These are phyloP conservation scores for Sylvia atricapilla DNA, from an alignment of 2,113 vertebrate genomes.

Conservation along the genomic window DNA sequence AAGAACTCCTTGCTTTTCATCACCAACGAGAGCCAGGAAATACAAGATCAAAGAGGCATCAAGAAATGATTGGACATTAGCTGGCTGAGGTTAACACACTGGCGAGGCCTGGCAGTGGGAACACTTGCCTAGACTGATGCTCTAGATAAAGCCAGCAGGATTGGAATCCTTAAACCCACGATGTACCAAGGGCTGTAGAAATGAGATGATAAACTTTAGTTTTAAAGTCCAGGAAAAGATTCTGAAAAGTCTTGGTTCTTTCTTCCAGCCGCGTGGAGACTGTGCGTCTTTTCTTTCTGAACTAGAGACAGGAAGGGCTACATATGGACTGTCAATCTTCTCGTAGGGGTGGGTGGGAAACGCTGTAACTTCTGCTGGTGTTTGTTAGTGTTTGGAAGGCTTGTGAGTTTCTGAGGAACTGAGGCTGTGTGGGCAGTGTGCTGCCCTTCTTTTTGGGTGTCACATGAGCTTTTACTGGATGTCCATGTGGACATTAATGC, in stretches of 20 bases:
- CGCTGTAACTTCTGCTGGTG: neutral
- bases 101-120: neutral
- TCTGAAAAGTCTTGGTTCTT: neutral
- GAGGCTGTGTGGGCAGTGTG: neutral
- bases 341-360: rapidly evolving
- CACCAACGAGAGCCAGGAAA: neutral
- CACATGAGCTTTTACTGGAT: neutral
- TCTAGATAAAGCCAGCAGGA: neutral
- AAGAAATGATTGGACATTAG: rapidly evolving
- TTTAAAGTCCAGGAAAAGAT: neutral
- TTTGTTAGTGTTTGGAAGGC: neutral
- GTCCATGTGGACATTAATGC: neutral
- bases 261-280: neutral
- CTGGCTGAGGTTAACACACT: neutral
- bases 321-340: too few relatives aligned
- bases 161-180: neutral
- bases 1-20: neutral
- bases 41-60: neutral
- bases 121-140: neutral
- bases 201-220: neutral
- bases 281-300: neutral
- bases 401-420: neutral
- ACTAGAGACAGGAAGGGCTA: neutral
- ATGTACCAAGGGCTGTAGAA: neutral
- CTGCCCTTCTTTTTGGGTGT: neutral